Evolutionary conservation across 2,888 invertebrate species (phyloP), one percentile per base, ranked within the genome.

Genomic region (Chrysina gloriosa): DNA sequence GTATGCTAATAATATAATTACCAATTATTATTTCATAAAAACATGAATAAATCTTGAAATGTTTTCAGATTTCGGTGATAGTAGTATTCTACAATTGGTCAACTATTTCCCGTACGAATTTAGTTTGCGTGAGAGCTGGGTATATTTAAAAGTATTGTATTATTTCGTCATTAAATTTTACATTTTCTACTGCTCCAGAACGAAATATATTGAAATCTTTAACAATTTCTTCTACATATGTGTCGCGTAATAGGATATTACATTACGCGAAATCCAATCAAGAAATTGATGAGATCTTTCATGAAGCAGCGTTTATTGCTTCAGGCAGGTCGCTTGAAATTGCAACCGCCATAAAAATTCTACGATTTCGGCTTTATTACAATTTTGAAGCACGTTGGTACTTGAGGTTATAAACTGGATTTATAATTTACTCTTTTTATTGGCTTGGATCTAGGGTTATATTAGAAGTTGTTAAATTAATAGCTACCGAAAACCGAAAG

Each of bases 341-440:
- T 31, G 52, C 6, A 52, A 29, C 52, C 52, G 19, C 52, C 16
- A 52, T 52, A 52, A 52, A 52, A 52, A 29, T 52, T 29, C 52
- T 52, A 29, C 52, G 31, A 52, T 52, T 52, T 52, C 31, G 16
- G 14, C 7, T 29, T 52, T 52, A 52, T 52, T 52, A 31, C 31
- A 52, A 6, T 29, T 52, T 52, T 29, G 16, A 29, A 31, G 19
- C 31, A 29, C 52, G 31, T 52, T 34, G 31, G 29, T 52, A 29
- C 52, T 19, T 31, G 52, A 16, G 16, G 29, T 19, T 52, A 52
- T 52, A 31, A 52, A 31, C 16, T 31, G 7, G 14, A 52, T 29
- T 29, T 16, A 19, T 48, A 48, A 48, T 48, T 23, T 48, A n/a
- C n/a, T 48, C 23, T 23, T 23, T 48, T 48, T 48, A 48, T 23